Evolutionary conservation across 2,888 invertebrate species (phyloP), one percentile per base, ranked within the genome.

Genomic region (Andricus curvator): DNA sequence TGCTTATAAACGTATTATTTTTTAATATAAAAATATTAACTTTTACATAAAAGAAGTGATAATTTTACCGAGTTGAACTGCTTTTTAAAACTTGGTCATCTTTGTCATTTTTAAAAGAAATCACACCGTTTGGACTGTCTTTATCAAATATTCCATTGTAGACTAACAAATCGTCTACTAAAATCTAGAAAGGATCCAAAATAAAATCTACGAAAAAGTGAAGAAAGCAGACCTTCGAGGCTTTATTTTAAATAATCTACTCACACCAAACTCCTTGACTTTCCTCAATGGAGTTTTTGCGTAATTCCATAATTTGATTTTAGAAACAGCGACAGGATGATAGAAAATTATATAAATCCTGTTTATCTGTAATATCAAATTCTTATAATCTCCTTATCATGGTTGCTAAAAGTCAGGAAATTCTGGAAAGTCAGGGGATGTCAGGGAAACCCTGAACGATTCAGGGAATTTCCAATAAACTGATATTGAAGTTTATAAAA

Each of bases 291-390:
- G 95, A 0, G 96, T 96, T 93, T 97, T 97, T 48, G 95, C 95
- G 90, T 97, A 97, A 93, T 97, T 97, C 97, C 97, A 97, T 84
- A 97, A 93, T 90, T 96, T 96, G 81, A 97, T 95, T 89, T 95
- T 95, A 20, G 96, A 96, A 17, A 97, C 94, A 22, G 95, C 95
- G 2, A 96, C 94, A 2, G 97, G 96, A 70, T 94, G 92, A 90
- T 97, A 97, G 92, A 97, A 96, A 76, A 97, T 96, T 84, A 97
- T 94, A 92, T 96, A 97, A 80, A 97, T 94, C 89, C 96, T 94
- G 92, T 95, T 95, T 44, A 94, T 92, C 93, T 94, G 76, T 5
- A 74, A 74, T 56, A 25, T 11, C 25, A 25, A 48, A 25, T 4
- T n/a, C 6, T 41, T 44, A 48, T 25, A 44, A 3, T 62, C n/a